Evolutionary conservation across 1,140 invertebrate genomes (phyloP).

Genomic region (Lucilia cuprina): DNA sequence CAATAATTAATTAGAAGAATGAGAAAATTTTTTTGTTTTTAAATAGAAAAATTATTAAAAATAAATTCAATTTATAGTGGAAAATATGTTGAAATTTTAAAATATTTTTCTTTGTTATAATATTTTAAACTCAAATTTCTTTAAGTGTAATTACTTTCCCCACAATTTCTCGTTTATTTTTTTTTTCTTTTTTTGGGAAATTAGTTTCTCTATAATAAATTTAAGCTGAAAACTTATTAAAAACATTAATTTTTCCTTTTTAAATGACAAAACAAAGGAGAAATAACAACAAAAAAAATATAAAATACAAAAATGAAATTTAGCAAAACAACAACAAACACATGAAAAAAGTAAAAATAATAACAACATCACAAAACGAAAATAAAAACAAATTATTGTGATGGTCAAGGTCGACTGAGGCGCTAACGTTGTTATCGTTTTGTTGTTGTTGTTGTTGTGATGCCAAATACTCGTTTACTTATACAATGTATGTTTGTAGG

Average conservation of each 20-base stretch:
- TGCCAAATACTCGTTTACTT: too few species aligned
- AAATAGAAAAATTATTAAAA: neutral
- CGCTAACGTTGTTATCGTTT: neutral
- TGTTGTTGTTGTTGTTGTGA: too few species aligned
- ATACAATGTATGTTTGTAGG: too few species aligned
- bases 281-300: neutral
- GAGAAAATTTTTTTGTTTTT: neutral
- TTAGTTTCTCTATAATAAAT: too few species aligned
- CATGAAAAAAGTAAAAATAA: slow-evolving; percentile 4
- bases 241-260: neutral
- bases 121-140: too few species aligned
- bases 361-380: neutral
- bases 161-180: too few species aligned
- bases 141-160: too few species aligned
- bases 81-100: too few species aligned
- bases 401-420: slow-evolving; percentile 57
- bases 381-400: slow-evolving; percentile 45
- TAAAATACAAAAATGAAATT: neutral
- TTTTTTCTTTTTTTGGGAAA: too few species aligned
- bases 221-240: too few species aligned
- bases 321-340: neutral
- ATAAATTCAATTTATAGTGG: neutral
- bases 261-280: neutral
- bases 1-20: neutral
- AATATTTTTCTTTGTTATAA: too few species aligned